Percentiles rank a stretch among this genome's conserved stretches.
Conservation (phyloP, 2,888 invertebrate species). For the Azorinus chamasolen region DNA sequence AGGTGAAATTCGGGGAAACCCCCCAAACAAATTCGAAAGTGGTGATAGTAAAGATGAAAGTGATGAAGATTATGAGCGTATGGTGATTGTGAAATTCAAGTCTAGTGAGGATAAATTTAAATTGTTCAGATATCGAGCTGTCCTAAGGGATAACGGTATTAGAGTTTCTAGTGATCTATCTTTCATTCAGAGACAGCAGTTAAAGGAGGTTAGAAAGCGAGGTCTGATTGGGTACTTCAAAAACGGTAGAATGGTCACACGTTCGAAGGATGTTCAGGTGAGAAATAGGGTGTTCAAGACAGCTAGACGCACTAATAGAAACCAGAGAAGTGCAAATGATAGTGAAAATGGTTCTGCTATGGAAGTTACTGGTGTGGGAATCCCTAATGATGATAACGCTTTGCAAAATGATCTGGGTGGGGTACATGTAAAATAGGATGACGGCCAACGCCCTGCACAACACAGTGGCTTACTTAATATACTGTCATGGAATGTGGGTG, state of each 20-base stretch:
- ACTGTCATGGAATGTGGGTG: too few species aligned
- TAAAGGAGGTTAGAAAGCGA: background rate
- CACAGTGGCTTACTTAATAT: background rate
- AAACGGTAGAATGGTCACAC: background rate
- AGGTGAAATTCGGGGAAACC: too few species aligned
- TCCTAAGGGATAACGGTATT: background rate
- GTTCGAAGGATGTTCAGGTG: background rate
- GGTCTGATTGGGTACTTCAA: background rate
- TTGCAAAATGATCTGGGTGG: background rate
- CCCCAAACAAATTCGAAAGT: too few species aligned
- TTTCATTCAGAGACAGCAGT: background rate
- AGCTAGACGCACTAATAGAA: background rate
- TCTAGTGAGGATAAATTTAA: background rate
- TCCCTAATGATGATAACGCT: background rate
- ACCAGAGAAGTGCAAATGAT: background rate
- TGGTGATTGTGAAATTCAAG: background rate
- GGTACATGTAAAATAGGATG: slow-evolving; percentile 7
- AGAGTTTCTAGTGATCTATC: background rate
- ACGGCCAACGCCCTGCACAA: slow-evolving; percentile 27
- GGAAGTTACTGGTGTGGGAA: background rate
- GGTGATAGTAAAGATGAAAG: too few species aligned
- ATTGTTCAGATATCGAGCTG: background rate
- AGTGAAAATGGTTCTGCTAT: background rate
- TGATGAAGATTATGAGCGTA: background rate
- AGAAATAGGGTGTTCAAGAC: background rate